Percentiles rank a stretch among this genome's conserved stretches.
phyloP scores from a whole-genome alignment of 2,888 invertebrate species.

The Melipona bicolor region DNA sequence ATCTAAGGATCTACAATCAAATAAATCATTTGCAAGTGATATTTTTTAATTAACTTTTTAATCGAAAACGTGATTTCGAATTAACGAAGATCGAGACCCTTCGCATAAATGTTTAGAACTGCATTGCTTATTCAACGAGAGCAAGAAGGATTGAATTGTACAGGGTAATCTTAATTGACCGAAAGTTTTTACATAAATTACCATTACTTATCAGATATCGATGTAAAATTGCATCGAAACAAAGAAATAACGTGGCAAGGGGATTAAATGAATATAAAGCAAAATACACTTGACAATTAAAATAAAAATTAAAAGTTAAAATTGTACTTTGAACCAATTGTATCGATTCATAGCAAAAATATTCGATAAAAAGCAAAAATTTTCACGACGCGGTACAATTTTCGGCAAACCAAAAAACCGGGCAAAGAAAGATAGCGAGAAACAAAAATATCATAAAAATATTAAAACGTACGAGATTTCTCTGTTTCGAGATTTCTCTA shows the following conservation, averaged over 20 bases:
- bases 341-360: too few species aligned
- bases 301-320: too few species aligned
- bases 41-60: neutral
- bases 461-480: neutral
- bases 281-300: too few species aligned
- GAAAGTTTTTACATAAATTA: neutral
- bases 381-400: neutral
- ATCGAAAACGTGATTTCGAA: neutral
- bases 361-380: too few species aligned
- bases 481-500: neutral
- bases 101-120: neutral
- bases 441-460: neutral
- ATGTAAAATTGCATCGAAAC: neutral
- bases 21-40: too few species aligned
- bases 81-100: neutral
- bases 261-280: neutral
- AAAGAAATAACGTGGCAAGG: neutral
- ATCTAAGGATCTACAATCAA: too few species aligned
- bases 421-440: neutral
- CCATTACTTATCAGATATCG: neutral
- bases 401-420: neutral
- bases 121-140: neutral
- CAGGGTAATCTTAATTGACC: neutral
- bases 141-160: neutral
- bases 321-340: too few species aligned